These are phyloP conservation scores for Cetoscarus ocellatus DNA, from an alignment of 2,797 vertebrate genomes.

Conservation along the genomic window DNA sequence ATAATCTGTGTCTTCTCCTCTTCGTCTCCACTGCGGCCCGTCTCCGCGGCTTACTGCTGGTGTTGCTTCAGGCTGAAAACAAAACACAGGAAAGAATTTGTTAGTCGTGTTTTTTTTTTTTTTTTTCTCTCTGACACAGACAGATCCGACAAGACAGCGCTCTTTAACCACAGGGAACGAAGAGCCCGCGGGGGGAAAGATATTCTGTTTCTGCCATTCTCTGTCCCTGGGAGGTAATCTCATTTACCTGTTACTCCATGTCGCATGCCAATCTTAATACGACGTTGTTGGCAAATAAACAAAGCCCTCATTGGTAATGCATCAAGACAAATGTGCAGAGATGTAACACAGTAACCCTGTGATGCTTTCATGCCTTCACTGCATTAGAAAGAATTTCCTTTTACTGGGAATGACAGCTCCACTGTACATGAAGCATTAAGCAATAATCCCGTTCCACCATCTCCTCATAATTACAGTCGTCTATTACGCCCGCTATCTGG, in stretches of 20 bases:
- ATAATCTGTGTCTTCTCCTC: conserved; percentile 52
- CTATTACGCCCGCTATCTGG: conserved; percentile 54
- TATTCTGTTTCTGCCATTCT: conserved; percentile 39
- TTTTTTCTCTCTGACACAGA: conserved; percentile 21
- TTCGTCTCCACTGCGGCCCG: conserved; percentile 47
- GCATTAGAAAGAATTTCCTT: conserved; percentile 34
- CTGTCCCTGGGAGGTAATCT: conserved; percentile 37
- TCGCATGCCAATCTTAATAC: conserved; percentile 34
- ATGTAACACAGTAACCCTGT: conserved; percentile 12
- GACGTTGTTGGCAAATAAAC: conserved; percentile 26
- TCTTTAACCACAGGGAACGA: conserved; percentile 57
- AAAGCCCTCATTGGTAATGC: conserved; percentile 15
- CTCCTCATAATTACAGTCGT: conserved; percentile 65
- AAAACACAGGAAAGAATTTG: conserved; percentile 69
- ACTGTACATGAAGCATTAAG: conserved; percentile 52
- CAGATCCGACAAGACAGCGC: conserved; percentile 54
- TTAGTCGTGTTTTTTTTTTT: conserved; percentile 66
- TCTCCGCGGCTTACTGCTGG: conserved; percentile 77
- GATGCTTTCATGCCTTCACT: conserved; percentile 26
- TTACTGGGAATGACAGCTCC: conserved; percentile 16
- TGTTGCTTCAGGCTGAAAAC: conserved; percentile 84
- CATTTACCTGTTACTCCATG: conserved; percentile 55
- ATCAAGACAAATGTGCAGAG: conserved; percentile 35
- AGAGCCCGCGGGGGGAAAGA: conserved; percentile 34
- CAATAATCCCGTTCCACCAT: conserved; percentile 66